Evolutionary conservation across 1,140 invertebrate species (phyloP).

Genomic region (Plodia interpunctella): DNA sequence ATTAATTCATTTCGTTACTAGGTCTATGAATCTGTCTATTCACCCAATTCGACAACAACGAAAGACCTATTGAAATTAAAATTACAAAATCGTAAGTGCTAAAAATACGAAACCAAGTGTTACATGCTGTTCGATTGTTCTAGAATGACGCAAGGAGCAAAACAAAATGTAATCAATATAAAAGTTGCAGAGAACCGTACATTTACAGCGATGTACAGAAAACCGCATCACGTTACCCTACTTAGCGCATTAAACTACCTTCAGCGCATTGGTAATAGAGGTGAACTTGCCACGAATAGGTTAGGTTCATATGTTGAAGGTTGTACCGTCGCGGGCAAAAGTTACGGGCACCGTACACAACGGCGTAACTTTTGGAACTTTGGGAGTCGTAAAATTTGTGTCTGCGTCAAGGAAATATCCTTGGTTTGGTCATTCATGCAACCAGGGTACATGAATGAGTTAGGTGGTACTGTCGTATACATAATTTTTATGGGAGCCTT

Average conservation of each 20-base stretch:
- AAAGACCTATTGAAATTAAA: too few species aligned
- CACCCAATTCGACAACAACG: too few species aligned
- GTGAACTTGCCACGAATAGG: too few species aligned
- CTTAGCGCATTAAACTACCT: too few species aligned
- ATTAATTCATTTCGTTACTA: too few species aligned
- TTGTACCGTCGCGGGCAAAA: too few species aligned
- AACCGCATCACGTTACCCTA: not conserved
- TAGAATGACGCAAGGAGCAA: not conserved
- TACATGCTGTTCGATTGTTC: too few species aligned
- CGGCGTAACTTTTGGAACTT: not conserved
- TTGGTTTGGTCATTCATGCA: slow-evolving; percentile 9
- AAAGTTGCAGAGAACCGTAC: not conserved
- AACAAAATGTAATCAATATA: not conserved
- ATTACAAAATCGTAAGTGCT: too few species aligned
- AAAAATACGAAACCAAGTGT: too few species aligned
- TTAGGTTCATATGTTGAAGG: too few species aligned
- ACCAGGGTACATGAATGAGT: slow-evolving; percentile 12
- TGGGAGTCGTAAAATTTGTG: slow-evolving; percentile 7
- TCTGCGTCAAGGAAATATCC: not conserved
- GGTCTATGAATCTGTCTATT: too few species aligned
- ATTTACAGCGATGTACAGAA: not conserved
- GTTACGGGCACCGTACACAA: not conserved
- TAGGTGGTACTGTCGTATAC: slow-evolving; percentile 7
- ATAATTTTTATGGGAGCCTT: slow-evolving; percentile 4
- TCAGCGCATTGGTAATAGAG: too few species aligned